Conservation (phyloP, 2,797 vertebrate species). For the Muscicapa comitata region DNA sequence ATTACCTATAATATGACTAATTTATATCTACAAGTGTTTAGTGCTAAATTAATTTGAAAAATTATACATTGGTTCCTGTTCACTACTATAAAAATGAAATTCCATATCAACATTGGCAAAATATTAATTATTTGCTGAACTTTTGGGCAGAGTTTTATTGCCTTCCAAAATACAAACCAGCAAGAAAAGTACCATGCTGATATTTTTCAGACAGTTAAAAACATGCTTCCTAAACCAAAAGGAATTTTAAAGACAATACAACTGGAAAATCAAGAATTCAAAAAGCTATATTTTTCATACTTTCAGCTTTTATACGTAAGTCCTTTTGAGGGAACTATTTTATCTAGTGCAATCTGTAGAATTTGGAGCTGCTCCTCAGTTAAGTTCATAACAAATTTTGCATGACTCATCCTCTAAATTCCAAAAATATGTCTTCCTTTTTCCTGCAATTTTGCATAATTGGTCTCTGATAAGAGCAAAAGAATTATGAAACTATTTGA, state of each 20-base stretch:
- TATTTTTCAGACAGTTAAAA: neutral
- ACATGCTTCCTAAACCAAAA: neutral
- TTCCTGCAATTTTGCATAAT: constrained; percentile 47
- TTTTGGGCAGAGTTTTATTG: neutral
- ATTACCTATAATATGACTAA: neutral
- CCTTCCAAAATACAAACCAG: neutral
- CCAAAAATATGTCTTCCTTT: constrained; percentile 41
- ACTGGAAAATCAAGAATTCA: neutral
- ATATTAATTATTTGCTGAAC: neutral
- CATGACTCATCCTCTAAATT: constrained; percentile 33
- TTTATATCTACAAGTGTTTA: neutral
- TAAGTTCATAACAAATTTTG: neutral
- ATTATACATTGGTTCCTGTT: neutral
- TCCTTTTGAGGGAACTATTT: neutral
- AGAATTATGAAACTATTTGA: constrained; percentile 18
- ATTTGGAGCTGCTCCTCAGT: neutral
- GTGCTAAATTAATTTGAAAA: neutral
- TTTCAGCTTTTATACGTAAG: neutral
- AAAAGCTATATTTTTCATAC: neutral
- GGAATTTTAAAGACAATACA: neutral
- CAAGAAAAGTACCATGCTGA: neutral
- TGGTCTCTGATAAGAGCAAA: constrained; percentile 6
- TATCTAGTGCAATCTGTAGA: neutral
- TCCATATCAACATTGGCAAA: neutral
- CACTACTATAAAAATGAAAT: neutral